A percentile compares a stretch with the other conserved stretches of the same genome.
phyloP scores from a whole-genome alignment of 2,888 invertebrate genomes.

The Drosophila mettleri region DNA sequence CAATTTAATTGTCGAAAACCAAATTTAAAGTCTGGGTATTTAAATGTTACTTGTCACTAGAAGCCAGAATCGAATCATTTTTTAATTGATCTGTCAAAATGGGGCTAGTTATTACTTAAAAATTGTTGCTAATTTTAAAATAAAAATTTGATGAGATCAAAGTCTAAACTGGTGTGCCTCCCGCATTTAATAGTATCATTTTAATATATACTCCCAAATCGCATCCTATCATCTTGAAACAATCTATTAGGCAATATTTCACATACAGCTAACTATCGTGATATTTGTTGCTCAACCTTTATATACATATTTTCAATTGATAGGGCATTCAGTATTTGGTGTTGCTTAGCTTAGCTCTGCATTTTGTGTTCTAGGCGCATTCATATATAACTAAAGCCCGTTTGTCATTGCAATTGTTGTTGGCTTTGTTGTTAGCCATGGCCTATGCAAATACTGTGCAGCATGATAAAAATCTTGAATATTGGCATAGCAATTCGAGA shows the following conservation, averaged over 20 bases:
- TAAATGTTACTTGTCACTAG: background rate
- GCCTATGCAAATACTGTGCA: conserved; percentile 59
- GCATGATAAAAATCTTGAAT: conserved; percentile 68
- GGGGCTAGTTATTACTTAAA: too few species aligned
- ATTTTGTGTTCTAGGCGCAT: conserved; percentile 36
- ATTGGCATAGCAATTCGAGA: conserved; percentile 42
- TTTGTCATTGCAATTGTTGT: conserved; percentile 27
- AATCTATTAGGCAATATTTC: background rate
- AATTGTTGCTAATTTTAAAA: too few species aligned
- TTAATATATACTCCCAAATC: too few species aligned
- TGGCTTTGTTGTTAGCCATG: conserved; percentile 43
- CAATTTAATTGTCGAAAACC: too few species aligned
- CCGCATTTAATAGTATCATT: too few species aligned
- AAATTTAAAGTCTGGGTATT: background rate
- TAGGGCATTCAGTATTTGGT: background rate
- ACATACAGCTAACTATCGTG: background rate
- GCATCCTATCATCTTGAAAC: too few species aligned
- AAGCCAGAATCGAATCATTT: background rate
- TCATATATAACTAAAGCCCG: conserved; percentile 40
- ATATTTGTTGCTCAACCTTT: too few species aligned
- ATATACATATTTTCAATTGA: background rate
- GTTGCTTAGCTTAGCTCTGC: background rate
- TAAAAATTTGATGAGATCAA: too few species aligned
- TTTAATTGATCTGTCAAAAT: too few species aligned
- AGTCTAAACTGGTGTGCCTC: too few species aligned